phyloP scores from a whole-genome alignment of 2,797 vertebrate genomes.

The Melanotaenia nigrans region DNA sequence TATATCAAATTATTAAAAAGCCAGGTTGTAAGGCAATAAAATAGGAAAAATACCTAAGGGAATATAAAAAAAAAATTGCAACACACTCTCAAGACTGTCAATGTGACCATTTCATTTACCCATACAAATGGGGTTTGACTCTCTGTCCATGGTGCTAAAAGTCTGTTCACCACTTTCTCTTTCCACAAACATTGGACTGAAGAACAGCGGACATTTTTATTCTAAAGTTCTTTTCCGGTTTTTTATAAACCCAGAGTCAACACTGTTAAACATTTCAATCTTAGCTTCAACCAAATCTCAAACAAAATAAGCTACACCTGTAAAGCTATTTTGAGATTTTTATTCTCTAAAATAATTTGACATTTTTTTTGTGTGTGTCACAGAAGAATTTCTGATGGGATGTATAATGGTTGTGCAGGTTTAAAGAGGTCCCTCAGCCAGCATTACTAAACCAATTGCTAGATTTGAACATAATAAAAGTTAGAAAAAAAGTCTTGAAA shows the following conservation, averaged over 20 bases:
- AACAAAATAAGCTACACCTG: not conserved
- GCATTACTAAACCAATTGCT: not conserved
- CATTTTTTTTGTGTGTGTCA: not conserved
- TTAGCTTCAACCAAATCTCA: too few relatives aligned
- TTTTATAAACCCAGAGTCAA: not conserved
- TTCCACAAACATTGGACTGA: not conserved
- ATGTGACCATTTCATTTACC: not conserved
- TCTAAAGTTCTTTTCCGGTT: not conserved
- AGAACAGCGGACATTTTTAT: too few relatives aligned
- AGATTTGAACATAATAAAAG: not conserved
- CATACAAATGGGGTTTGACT: conserved; percentile 1
- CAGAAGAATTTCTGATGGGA: not conserved
- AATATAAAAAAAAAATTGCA: too few relatives aligned
- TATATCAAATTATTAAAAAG: too few relatives aligned
- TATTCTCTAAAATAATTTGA: not conserved
- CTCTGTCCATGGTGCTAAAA: conserved; percentile 53
- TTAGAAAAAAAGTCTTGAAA: not conserved
- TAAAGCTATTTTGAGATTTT: not conserved
- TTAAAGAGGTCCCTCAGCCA: not conserved
- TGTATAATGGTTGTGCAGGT: not conserved
- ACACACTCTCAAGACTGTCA: not conserved
- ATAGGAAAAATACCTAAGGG: too few relatives aligned
- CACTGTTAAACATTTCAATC: too few relatives aligned
- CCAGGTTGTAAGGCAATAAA: too few relatives aligned
- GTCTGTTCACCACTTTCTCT: not conserved